A percentile compares a stretch with the other conserved stretches of the same genome.
phyloP scores from a whole-genome alignment of 2,797 vertebrate species.

The Trachurus trachurus region DNA sequence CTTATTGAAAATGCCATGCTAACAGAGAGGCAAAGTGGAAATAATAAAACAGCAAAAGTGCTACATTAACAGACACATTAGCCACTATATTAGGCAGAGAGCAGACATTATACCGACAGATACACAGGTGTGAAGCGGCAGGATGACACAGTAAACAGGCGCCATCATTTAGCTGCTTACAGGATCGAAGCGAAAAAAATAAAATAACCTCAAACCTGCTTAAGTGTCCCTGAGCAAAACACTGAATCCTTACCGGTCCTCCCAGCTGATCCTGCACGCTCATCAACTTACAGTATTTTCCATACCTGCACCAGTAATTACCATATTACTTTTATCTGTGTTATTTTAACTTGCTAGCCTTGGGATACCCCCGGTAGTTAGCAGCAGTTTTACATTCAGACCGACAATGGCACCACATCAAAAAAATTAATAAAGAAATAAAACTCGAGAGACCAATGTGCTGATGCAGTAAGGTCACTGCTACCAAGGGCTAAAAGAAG shows the following conservation, averaged over 20 bases:
- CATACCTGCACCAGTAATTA: slow-evolving; percentile 59
- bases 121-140: slow-evolving; percentile 30
- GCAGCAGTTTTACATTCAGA: slow-evolving; percentile 50
- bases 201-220: background rate
- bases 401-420: slow-evolving; percentile 40
- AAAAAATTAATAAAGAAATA: slow-evolving; percentile 22
- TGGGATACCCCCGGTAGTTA: slow-evolving; percentile 33
- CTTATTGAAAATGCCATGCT: slow-evolving; percentile 75
- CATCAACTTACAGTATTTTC: slow-evolving; percentile 43
- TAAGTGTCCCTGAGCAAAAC: slow-evolving; percentile 45
- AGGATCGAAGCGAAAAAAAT: slow-evolving; percentile 11
- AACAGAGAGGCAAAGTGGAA: slow-evolving; percentile 64
- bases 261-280: slow-evolving; percentile 38
- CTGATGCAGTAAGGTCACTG: slow-evolving; percentile 39
- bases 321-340: slow-evolving; percentile 65
- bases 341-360: slow-evolving; percentile 53
- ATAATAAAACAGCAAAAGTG: slow-evolving; percentile 57
- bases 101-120: slow-evolving; percentile 24
- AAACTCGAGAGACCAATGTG: slow-evolving; percentile 15
- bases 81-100: slow-evolving; percentile 15
- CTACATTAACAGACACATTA: slow-evolving; percentile 59
- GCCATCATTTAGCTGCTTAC: slow-evolving; percentile 12
- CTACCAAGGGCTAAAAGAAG: slow-evolving; percentile 5
- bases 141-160: background rate
- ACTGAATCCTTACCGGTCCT: slow-evolving; percentile 29